Conservation (phyloP, 1,140 invertebrate genomes). For the Polypedilum pembai region DNA sequence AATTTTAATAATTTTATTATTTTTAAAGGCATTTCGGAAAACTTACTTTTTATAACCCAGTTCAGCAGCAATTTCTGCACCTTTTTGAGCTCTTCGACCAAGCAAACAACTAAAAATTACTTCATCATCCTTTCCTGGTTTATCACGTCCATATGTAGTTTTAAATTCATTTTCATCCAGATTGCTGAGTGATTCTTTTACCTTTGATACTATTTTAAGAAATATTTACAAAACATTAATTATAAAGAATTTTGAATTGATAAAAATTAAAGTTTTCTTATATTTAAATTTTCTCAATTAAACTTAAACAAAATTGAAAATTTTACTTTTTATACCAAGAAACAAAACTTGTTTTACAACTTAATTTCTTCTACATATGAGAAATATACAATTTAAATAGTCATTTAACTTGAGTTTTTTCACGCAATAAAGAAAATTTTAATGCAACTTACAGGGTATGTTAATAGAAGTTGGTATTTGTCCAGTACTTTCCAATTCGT, state of each 20-base stretch:
- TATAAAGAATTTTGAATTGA: neutral
- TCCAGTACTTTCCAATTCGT: constrained; percentile 57
- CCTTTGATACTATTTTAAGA: constrained; percentile 41
- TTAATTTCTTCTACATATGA: neutral
- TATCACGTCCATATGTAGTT: constrained; percentile 44
- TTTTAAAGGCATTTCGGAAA: neutral
- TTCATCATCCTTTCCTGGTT: constrained; percentile 45
- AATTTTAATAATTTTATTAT: constrained; percentile 21
- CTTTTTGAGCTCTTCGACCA: constrained; percentile 47
- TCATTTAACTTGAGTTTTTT: neutral
- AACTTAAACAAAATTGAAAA: neutral
- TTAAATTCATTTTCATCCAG: constrained; percentile 47
- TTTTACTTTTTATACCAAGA: neutral
- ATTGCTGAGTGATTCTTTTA: constrained; percentile 42
- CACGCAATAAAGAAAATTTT: constrained; percentile 21
- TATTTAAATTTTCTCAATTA: neutral
- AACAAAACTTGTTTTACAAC: neutral
- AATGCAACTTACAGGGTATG: constrained; percentile 62
- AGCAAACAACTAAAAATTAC: constrained; percentile 50
- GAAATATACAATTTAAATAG: neutral
- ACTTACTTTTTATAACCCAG: constrained; percentile 49
- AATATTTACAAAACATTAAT: neutral
- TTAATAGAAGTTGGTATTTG: constrained; percentile 61
- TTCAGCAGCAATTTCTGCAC: constrained; percentile 45
- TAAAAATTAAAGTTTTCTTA: too few species aligned